A percentile compares a stretch with the other conserved stretches of the same genome.
Evolutionary conservation across 2,888 invertebrate genomes (phyloP).

Genomic region (Sialis fuliginosa): DNA sequence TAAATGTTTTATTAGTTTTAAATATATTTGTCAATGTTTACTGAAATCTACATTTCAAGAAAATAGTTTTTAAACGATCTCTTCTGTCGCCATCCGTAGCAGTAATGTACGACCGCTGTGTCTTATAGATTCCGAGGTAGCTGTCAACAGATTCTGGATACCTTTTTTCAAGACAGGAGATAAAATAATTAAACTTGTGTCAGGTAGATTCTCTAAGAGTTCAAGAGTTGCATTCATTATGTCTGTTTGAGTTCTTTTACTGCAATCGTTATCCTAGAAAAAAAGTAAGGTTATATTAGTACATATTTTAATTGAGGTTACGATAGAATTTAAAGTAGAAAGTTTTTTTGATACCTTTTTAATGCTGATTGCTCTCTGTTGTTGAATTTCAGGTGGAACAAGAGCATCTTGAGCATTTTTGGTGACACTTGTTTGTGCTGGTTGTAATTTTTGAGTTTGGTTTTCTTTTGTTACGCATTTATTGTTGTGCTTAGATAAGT

Average conservation of each 20-base stretch:
- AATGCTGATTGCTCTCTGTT: conserved; percentile 64
- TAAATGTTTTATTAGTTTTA: not conserved
- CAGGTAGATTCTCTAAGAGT: conserved; percentile 28
- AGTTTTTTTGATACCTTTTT: conserved; percentile 40
- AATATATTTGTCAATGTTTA: too few relatives aligned
- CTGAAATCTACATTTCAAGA: too few relatives aligned
- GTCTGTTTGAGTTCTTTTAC: conserved; percentile 68
- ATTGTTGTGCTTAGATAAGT: too few relatives aligned
- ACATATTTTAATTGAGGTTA: not conserved
- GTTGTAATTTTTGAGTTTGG: too few relatives aligned
- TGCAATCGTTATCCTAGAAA: conserved; percentile 66
- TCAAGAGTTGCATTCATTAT: conserved; percentile 74
- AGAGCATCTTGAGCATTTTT: conserved; percentile 42
- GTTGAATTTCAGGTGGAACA: conserved; percentile 67
- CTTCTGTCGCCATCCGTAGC: conserved; percentile 20
- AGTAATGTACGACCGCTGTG: conserved; percentile 21
- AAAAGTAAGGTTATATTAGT: not conserved
- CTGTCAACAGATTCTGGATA: conserved; percentile 21
- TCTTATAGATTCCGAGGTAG: conserved; percentile 25
- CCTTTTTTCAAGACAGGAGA: conserved; percentile 24
- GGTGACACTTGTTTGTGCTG: conserved; percentile 4
- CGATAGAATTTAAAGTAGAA: too few relatives aligned
- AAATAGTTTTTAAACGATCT: not conserved
- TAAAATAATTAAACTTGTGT: conserved; percentile 22
- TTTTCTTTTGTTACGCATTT: too few relatives aligned